A percentile compares a stretch with the other conserved stretches of the same genome.
Conservation (phyloP, 2,888 invertebrate species). For the Meiosimyza platycephala region DNA sequence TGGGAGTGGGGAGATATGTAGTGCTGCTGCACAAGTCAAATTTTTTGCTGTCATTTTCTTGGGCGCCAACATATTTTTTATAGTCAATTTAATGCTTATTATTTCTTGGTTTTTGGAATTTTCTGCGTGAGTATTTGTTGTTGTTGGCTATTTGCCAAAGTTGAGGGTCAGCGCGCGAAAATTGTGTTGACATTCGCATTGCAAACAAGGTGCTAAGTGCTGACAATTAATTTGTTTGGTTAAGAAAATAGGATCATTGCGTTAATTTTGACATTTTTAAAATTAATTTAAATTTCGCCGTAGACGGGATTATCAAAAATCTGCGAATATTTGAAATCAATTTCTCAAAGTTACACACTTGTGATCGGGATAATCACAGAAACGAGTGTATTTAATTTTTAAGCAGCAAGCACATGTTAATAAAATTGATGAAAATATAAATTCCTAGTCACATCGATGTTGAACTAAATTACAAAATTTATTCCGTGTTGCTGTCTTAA, state of each 20-base stretch:
- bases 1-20: too few species aligned
- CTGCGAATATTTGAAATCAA: not conserved
- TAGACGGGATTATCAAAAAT: not conserved
- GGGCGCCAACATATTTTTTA: slow-evolving; percentile 34
- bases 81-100: not conserved
- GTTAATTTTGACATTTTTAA: slow-evolving; percentile 13
- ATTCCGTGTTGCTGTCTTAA: too few species aligned
- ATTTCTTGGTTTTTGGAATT: slow-evolving; percentile 25
- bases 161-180: slow-evolving; percentile 44
- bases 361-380: not conserved
- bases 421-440: too few species aligned
- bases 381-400: too few species aligned
- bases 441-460: too few species aligned
- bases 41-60: slow-evolving; percentile 10
- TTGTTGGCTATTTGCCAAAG: slow-evolving; percentile 40
- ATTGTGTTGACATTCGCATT: slow-evolving; percentile 42
- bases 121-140: slow-evolving; percentile 1
- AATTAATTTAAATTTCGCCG: not conserved
- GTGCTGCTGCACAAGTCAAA: too few species aligned
- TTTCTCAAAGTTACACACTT: not conserved
- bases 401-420: too few species aligned
- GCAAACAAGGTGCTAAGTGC: slow-evolving; percentile 47
- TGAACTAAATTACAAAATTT: too few species aligned
- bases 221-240: slow-evolving; percentile 45
- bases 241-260: slow-evolving; percentile 12